Evolutionary conservation across 2,113 vertebrate species (phyloP), one percentile per base, ranked within the genome.

Genomic region (Ia io): DNA sequence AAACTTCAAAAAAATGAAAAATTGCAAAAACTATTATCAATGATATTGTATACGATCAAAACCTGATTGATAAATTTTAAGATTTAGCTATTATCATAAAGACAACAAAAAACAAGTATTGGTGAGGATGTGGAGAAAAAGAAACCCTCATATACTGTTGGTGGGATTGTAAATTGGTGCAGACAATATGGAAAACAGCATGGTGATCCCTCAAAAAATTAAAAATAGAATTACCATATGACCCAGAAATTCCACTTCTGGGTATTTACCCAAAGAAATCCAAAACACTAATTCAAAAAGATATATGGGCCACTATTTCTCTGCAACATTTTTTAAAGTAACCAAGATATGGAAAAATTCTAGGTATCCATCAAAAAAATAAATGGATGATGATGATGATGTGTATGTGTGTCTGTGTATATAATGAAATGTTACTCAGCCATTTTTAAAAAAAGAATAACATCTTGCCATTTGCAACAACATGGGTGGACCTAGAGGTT

Each of bases 1-100:
- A 91, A 86, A 51, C 44, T 88, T 16, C 9, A 80, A 95, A 92
- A 93, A 86, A 44, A 44, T 14, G 12, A 84, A 73, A 80, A 87
- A 28, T 14, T 76, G 10, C 11, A 83, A 94, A 94, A 93, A 23
- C 44, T 76, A 90, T 40, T 80, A 82, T 90, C 32, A 91, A 44
- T 70, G 51, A 59, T 25, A 49, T 0, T 84, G 16, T 40, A 83
- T 18, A 59, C 44, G 78, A 69, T 11, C 30, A 88, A 95, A 92
- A 82, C 17, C 44, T 83, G 37, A 67, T 51, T 40, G 37, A 88
- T 40, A 89, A 74, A 51, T 74, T 67, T 8, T 30, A 74, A 84
- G 5, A 73, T 47, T 37, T 76, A 53, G 44, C 74, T 77, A 11
- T 77, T 32, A 77, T 32, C 30, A 32, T 14, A 47, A 76, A 76